Percentiles rank a stretch among this genome's conserved stretches.
Conservation (phyloP, 2,888 invertebrate genomes). For the Drosophila seclusa region DNA sequence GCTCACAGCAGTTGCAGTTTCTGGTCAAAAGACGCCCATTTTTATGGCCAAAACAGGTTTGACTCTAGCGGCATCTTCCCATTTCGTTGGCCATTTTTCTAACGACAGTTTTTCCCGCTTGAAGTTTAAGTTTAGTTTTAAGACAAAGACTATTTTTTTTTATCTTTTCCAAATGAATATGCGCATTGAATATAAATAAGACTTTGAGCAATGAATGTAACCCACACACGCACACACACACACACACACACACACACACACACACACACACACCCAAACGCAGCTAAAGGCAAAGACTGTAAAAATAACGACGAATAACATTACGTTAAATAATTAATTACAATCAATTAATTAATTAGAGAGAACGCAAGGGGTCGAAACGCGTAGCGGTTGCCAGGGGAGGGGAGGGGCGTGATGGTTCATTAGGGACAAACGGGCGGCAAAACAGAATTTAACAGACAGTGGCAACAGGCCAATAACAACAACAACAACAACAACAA, state of each 20-base stretch:
- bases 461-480: slow-evolving; percentile 17
- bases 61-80: slow-evolving; percentile 30
- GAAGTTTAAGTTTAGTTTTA: not conserved
- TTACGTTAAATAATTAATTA: slow-evolving; percentile 81
- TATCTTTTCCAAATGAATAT: not conserved
- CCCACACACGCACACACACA: not conserved
- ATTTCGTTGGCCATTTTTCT: slow-evolving; percentile 22
- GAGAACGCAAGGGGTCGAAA: slow-evolving; percentile 50
- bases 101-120: not conserved
- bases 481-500: slow-evolving; percentile 15
- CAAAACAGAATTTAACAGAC: slow-evolving; percentile 27
- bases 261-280: slow-evolving; percentile 2
- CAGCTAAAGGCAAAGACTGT: slow-evolving; percentile 36
- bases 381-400: not conserved
- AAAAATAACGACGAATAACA: slow-evolving; percentile 60
- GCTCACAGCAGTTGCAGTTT: slow-evolving; percentile 9
- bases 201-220: not conserved
- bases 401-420: slow-evolving; percentile 56
- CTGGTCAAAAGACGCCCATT: slow-evolving; percentile 30
- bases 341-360: slow-evolving; percentile 83
- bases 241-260: slow-evolving; percentile 25
- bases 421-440: slow-evolving; percentile 44
- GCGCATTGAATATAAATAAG: slow-evolving; percentile 46
- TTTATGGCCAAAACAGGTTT: slow-evolving; percentile 24
- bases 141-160: not conserved